Base-by-base conservation (phyloP, 2,888 invertebrate species). In the Stenoptilia bipunctidactyla region DNA sequence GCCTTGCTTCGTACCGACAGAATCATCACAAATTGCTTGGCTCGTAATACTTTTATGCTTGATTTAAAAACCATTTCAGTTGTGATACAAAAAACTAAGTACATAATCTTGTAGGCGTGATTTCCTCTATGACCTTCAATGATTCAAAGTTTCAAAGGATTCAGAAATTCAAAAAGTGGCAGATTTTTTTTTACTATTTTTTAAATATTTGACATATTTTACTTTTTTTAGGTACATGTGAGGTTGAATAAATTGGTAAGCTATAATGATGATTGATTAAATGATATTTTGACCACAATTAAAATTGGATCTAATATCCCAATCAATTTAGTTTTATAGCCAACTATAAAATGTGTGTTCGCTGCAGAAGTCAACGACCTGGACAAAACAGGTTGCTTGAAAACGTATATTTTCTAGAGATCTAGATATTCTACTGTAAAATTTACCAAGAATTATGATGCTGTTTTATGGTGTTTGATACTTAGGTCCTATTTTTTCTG, bases 291-390 rank as follows among this genome's bases (percentile, higher is more conserved):
- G 20, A 20, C 20, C 8, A 8, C 20, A 30, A 30, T 30, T 30
- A n/a, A 30, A 30, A 41, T 40, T 34, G 41, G 36, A 44, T 42
- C 27, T 41, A 40, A 38, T 40, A 38, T 40, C 45, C 47, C 43
- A 45, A 45, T 52, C 45, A 49, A 53, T 56, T 56, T 53, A 55
- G 56, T 61, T 66, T 70, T 69, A 63, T 66, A 56, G 56, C 50
- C 43, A 40, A 52, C 42, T 49, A 63, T 69, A 62, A 65, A 67
- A 60, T 51, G 55, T 58, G 54, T 48, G 55, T 54, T 55, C 51
- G 54, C 46, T 58, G 48, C 55, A 54, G 56, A 59, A 58, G 56
- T 51, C 62, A 56, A 55, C 56, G 58, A 61, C 56, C 55, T 53
- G 52, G 49, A 50, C 46, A 46, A 10, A 20, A 20, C 20, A 5